phyloP scores from a whole-genome alignment of 2,888 invertebrate species.

The Exephanes ischioxanthus region DNA sequence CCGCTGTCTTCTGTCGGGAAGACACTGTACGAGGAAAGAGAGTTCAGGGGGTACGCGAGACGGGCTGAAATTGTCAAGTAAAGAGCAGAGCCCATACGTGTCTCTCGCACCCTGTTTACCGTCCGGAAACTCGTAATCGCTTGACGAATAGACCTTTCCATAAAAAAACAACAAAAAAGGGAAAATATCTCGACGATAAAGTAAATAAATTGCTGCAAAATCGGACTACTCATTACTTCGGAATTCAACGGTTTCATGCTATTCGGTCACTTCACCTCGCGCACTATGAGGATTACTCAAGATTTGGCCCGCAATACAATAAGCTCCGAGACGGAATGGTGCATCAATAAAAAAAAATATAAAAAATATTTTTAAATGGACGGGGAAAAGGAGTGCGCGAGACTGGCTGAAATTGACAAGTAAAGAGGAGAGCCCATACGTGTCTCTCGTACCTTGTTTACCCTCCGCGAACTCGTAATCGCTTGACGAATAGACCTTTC shows the following conservation, averaged over 20 bases:
- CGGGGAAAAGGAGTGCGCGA: not conserved
- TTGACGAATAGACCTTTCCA: not conserved
- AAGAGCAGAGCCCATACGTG: not conserved
- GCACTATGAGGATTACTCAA: conserved; percentile 45
- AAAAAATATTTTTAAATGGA: too few relatives aligned
- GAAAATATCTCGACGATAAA: not conserved
- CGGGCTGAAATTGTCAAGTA: not conserved
- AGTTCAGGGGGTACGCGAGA: conserved; percentile 7
- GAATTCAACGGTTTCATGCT: conserved; percentile 14
- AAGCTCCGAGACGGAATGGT: conserved; percentile 16
- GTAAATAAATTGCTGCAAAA: not conserved
- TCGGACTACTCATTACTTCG: conserved; percentile 34
- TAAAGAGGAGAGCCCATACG: not conserved
- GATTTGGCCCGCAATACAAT: conserved; percentile 36
- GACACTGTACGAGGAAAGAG: conserved; percentile 21
- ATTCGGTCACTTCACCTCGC: conserved; percentile 2
- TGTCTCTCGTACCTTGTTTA: conserved; percentile 6
- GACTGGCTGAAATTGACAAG: not conserved
- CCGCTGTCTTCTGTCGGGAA: conserved; percentile 4
- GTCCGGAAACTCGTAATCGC: conserved; percentile 1
- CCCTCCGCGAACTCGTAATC: not conserved
- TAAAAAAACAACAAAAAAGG: not conserved
- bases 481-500: not conserved
- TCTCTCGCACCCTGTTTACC: conserved; percentile 5
- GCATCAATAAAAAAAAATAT: not conserved